phyloP scores from a whole-genome alignment of 2,113 vertebrate species.

The Circaetus cinerascens region DNA sequence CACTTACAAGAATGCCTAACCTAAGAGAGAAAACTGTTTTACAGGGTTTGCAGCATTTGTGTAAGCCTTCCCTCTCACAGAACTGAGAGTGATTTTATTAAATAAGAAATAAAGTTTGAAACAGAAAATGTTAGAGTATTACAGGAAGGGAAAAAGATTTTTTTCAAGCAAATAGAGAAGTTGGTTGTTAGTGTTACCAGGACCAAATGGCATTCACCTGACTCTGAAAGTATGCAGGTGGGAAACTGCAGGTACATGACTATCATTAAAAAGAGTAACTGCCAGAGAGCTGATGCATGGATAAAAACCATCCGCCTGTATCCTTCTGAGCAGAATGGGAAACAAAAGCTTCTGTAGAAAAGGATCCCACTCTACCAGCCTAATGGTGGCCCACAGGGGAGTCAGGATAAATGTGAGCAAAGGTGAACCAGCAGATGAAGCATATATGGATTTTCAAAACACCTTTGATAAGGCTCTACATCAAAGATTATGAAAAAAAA shows the following conservation, averaged over 20 bases:
- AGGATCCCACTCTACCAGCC: neutral
- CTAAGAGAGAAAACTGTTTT: neutral
- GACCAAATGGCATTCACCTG: neutral
- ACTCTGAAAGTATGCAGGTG: neutral
- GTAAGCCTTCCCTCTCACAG: fast-evolving
- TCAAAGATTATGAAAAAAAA: neutral
- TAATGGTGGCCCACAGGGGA: neutral
- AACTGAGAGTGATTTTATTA: neutral
- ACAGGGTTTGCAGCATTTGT: neutral
- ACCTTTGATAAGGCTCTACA: neutral
- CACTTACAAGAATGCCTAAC: neutral
- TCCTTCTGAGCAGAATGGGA: neutral
- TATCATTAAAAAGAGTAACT: neutral
- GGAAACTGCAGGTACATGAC: neutral
- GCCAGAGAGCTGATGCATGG: neutral
- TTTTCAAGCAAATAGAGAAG: neutral
- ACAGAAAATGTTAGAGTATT: neutral
- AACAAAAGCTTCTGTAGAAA: neutral
- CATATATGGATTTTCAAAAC: neutral
- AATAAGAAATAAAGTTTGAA: neutral
- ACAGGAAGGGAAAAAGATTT: neutral
- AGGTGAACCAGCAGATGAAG: neutral
- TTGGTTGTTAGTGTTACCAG: neutral
- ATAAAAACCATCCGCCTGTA: neutral
- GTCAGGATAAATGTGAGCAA: neutral